Base-by-base conservation (phyloP, 2,797 vertebrate genomes). In the Sphaeramia orbicularis region DNA sequence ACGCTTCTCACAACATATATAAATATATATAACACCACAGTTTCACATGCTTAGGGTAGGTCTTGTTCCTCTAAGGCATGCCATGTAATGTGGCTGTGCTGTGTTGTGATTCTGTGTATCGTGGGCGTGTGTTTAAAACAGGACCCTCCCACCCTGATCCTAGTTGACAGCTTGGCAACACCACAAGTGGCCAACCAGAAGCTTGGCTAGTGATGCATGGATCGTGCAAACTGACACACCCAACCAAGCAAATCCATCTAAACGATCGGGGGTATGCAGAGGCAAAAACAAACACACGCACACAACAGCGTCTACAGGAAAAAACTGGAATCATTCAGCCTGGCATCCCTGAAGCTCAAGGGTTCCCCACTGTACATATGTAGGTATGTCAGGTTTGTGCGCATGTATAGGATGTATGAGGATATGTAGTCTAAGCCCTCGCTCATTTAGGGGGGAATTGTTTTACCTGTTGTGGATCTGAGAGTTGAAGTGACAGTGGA, bases 391-490 rank as follows among this genome's bases (percentile, higher is more conserved):
- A 94, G 89, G 93, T 93, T 94, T 94, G 91, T 91, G 84, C 81
- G 76, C 80, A 92, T 92, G 90, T 94, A 90, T 88, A 86, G 86
- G 88, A 92, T 91, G 90, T 89, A 94, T 94, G 93, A 89, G 82
- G 80, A 86, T 91, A 93, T 94, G 93, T 92, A 72, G 73, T 85
- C 92, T 94, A 91, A 92, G 89, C 91, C 92, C 92, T 93, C 89
- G 91, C 87, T 92, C 77, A 52, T 81, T 90, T 89, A 38, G 82
- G 80, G 85, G 83, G 83, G 79, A 62, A 87, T 90, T 10, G 32
- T 35, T 10, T 35, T 95, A 99, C 98, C 98, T 95, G 98, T 94
- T 57, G 96, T 94, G 74, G 98, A 94, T 87, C 97, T 95, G 92
- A 98, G 92, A 85, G 96, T 96, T 70, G 97, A 96, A 83, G 96